These are phyloP conservation scores for Cyprinodon variegatus DNA, from an alignment of 2,113 vertebrate species.

Conservation along the genomic window DNA sequence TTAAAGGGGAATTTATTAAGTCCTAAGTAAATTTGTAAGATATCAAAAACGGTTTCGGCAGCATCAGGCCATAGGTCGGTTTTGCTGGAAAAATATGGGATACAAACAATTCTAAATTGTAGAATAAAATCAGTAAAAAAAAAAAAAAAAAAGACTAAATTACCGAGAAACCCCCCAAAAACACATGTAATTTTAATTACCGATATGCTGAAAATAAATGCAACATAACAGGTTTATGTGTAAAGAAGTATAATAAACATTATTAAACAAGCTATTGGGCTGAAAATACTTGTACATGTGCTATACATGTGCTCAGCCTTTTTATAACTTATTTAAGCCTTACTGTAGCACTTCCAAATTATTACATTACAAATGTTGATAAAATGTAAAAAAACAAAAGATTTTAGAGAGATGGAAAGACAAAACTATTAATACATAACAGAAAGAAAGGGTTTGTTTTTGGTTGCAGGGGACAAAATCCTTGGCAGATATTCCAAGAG, in stretches of 20 bases:
- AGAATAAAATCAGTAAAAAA: not conserved
- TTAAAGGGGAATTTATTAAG: not conserved
- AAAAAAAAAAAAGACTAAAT: not conserved
- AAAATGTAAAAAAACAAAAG: conserved; percentile 4
- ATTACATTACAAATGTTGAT: not conserved
- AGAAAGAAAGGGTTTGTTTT: conserved; percentile 1
- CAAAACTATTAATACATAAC: not conserved
- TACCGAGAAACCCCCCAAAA: not conserved
- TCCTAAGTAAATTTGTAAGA: not conserved
- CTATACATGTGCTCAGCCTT: not conserved
- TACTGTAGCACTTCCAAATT: conserved; percentile 2
- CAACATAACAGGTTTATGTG: not conserved
- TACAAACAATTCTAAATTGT: not conserved
- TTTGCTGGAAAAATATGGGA: not conserved
- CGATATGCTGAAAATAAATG: not conserved
- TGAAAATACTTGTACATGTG: not conserved
- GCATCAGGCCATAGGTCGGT: not conserved
- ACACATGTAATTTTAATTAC: not conserved
- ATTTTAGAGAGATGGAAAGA: conserved; percentile 4
- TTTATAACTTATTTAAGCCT: conserved; percentile 3
- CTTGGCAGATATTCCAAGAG: not conserved
- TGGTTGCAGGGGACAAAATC: not conserved
- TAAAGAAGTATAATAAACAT: conserved; percentile 6
- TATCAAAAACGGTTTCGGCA: not conserved
- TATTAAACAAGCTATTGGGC: not conserved